A percentile compares a stretch with the other conserved stretches of the same genome.
Evolutionary conservation across 2,797 vertebrate species (phyloP).

Genomic region (Pristis pectinata): DNA sequence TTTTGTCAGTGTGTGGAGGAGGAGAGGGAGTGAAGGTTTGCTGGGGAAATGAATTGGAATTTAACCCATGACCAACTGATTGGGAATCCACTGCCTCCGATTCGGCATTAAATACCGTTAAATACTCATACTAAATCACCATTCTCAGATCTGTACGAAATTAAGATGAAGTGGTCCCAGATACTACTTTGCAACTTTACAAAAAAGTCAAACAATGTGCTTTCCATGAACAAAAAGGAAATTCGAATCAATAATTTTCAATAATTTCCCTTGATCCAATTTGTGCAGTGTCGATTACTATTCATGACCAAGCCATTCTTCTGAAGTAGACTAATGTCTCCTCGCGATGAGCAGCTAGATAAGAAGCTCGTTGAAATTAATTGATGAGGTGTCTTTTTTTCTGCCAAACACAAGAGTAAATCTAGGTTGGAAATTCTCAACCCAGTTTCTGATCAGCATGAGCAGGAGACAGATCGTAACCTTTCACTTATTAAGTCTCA

Average conservation of each 20-base stretch:
- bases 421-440: neutral
- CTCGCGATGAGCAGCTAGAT: neutral
- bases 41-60: neutral
- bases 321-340: neutral
- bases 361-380: neutral
- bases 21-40: neutral
- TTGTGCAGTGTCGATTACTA: neutral
- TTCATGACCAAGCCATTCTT: neutral
- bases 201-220: neutral
- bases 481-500: neutral
- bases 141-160: neutral
- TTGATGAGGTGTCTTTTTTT: neutral
- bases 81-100: neutral
- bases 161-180: neutral
- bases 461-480: neutral
- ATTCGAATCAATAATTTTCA: neutral
- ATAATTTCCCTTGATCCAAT: neutral
- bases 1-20: too few relatives aligned
- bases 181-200: too few relatives aligned
- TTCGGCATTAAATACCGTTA: neutral
- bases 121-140: neutral
- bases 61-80: neutral
- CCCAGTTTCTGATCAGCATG: neutral
- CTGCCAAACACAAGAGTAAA: neutral
- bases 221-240: neutral